These are phyloP conservation scores for Bergia sp. DNA, from an alignment of 92 coral and sea anemone genomes.

Conservation along the genomic window DNA sequence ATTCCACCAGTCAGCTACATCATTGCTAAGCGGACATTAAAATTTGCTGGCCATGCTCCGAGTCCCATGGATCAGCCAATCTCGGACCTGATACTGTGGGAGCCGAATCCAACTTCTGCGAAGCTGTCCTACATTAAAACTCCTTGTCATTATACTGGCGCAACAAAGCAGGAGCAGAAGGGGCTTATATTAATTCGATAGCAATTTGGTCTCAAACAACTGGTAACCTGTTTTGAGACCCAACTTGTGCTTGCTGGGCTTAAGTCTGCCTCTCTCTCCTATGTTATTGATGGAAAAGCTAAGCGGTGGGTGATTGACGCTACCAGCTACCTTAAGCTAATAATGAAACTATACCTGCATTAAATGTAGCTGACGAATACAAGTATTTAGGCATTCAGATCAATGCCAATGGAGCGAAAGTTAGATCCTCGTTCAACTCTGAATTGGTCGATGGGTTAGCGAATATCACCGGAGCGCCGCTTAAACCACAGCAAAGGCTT, in stretches of 20 bases:
- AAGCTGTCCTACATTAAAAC: no score
- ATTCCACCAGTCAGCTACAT: no score
- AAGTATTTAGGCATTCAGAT: background rate
- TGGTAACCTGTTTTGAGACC: no score
- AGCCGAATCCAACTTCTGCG: no score
- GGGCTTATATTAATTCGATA: no score
- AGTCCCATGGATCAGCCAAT: no score
- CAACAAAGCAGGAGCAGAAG: no score
- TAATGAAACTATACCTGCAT: background rate
- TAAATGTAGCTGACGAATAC: background rate
- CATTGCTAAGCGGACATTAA: no score
- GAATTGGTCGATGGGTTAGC: background rate
- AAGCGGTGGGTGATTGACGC: background rate
- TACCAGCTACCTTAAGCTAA: background rate
- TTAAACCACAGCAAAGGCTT: conserved; percentile 48
- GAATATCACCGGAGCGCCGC: conserved; percentile 27
- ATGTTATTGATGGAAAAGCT: background rate
- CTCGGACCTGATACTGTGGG: no score
- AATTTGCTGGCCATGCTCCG: no score
- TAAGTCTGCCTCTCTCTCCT: background rate
- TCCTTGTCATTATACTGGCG: no score
- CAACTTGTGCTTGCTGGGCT: background rate
- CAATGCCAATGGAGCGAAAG: background rate
- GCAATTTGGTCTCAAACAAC: no score
- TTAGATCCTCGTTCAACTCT: background rate